phyloP scores from a whole-genome alignment of 2,888 invertebrate species.

The Apodemia zela region DNA sequence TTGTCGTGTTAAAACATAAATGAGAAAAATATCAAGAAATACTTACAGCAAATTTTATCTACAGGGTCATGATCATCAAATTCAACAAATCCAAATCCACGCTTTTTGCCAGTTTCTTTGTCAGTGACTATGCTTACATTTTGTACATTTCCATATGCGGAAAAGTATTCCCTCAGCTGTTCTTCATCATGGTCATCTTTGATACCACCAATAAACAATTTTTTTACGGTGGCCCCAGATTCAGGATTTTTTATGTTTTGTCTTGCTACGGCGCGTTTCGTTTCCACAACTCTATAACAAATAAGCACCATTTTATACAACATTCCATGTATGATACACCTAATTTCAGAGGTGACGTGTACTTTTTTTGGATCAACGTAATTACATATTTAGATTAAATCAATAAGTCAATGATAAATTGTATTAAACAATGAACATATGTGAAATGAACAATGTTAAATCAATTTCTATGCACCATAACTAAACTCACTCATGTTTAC shows the following conservation, averaged over 20 bases:
- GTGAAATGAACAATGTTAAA: no score
- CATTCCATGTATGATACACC: no score
- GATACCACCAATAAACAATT: slow-evolving; percentile 96
- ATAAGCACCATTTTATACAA: not conserved
- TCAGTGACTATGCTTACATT: slow-evolving; percentile 94
- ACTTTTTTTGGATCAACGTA: no score
- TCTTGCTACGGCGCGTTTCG: slow-evolving; percentile 97
- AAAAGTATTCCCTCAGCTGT: slow-evolving; percentile 91
- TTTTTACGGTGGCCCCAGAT: slow-evolving; percentile 95
- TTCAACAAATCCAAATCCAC: slow-evolving; percentile 98
- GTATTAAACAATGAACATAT: no score
- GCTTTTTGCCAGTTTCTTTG: slow-evolving; percentile 94
- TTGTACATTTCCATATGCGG: slow-evolving; percentile 90
- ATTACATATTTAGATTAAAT: no score
- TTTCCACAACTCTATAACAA: slow-evolving; percentile 89
- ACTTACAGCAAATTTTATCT: slow-evolving; percentile 97
- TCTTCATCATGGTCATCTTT: slow-evolving; percentile 97
- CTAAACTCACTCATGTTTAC: no score
- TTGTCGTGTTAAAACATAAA: no score
- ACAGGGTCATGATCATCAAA: slow-evolving; percentile 98
- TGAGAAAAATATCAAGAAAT: slow-evolving; percentile 26
- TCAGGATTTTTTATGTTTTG: slow-evolving; percentile 95
- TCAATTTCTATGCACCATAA: no score
- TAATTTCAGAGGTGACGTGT: no score
- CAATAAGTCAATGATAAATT: no score